Conservation (phyloP, 2,888 invertebrate species). For the Drosophila suboccidentalis region DNA sequence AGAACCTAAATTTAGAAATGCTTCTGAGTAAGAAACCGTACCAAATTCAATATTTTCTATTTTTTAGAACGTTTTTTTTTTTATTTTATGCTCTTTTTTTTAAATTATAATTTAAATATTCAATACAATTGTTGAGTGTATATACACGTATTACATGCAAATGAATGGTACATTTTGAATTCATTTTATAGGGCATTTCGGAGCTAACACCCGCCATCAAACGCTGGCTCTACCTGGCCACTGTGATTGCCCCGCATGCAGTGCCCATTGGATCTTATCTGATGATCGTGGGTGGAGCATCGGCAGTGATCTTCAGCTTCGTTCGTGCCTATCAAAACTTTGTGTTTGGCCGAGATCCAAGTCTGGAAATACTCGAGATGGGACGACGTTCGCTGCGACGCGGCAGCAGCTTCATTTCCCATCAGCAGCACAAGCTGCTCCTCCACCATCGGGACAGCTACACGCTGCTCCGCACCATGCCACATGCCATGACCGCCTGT, state of each 20-base stretch:
- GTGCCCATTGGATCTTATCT: constrained; percentile 91
- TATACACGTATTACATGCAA: neutral
- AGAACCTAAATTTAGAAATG: neutral
- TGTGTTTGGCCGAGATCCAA: constrained; percentile 89
- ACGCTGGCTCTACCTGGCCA: constrained; percentile 92
- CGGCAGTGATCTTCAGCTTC: constrained; percentile 89
- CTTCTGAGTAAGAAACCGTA: too few relatives aligned
- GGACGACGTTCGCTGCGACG: constrained; percentile 90
- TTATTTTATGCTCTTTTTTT: neutral
- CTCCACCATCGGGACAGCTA: constrained; percentile 83
- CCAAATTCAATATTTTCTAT: neutral
- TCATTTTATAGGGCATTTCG: constrained; percentile 88
- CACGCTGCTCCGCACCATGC: constrained; percentile 78
- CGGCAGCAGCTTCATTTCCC: constrained; percentile 86
- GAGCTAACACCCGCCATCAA: constrained; percentile 92
- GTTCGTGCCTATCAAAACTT: constrained; percentile 91
- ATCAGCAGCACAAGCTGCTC: constrained; percentile 84
- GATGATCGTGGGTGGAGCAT: constrained; percentile 89
- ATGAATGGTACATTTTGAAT: neutral
- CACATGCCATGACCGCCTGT: constrained; percentile 66
- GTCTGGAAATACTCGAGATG: constrained; percentile 91
- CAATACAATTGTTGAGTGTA: too few relatives aligned
- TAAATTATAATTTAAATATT: neutral
- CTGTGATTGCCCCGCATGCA: constrained; percentile 91
- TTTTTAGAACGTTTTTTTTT: neutral